phyloP scores from a whole-genome alignment of 2,113 vertebrate genomes.

The Carassius auratus region DNA sequence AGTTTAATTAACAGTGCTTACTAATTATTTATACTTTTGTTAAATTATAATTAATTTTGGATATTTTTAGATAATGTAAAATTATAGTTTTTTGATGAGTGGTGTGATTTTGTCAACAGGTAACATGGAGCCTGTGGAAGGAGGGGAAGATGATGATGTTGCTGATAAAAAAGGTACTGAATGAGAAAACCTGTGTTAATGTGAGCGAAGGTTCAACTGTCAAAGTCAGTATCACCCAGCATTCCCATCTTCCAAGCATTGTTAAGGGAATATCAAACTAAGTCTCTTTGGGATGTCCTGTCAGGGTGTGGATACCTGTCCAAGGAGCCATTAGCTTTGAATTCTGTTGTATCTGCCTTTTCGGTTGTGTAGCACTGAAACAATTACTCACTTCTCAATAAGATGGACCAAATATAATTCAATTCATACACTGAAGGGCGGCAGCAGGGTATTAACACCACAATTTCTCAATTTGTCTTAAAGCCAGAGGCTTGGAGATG shows the following conservation, averaged over 20 bases:
- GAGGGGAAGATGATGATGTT: constrained; percentile 57
- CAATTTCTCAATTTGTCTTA: constrained; percentile 79
- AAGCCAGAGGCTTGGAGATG: constrained; percentile 72
- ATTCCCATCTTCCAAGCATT: constrained; percentile 62
- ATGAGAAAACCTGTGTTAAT: not conserved
- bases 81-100: not conserved
- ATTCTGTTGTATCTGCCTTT: constrained; percentile 78
- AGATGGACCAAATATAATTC: constrained; percentile 82
- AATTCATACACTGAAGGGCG: constrained; percentile 77
- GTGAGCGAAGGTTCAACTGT: constrained; percentile 27
- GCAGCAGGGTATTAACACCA: constrained; percentile 79
- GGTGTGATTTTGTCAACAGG: constrained; percentile 60
- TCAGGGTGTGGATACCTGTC: constrained; percentile 71
- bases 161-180: constrained; percentile 56
- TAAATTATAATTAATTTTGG: too few species aligned
- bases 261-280: constrained; percentile 73
- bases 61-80: not conserved
- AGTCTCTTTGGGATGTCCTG: constrained; percentile 71
- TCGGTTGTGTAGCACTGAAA: constrained; percentile 78
- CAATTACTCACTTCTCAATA: constrained; percentile 79
- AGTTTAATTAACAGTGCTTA: not conserved
- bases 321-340: constrained; percentile 77
- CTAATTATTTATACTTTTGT: not conserved
- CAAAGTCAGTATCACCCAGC: constrained; percentile 62
- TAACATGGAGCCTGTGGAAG: constrained; percentile 58